Percentiles rank a stretch among this genome's conserved stretches.
phyloP scores from a whole-genome alignment of 2,888 invertebrate genomes.

The Vesta saturnalis region DNA sequence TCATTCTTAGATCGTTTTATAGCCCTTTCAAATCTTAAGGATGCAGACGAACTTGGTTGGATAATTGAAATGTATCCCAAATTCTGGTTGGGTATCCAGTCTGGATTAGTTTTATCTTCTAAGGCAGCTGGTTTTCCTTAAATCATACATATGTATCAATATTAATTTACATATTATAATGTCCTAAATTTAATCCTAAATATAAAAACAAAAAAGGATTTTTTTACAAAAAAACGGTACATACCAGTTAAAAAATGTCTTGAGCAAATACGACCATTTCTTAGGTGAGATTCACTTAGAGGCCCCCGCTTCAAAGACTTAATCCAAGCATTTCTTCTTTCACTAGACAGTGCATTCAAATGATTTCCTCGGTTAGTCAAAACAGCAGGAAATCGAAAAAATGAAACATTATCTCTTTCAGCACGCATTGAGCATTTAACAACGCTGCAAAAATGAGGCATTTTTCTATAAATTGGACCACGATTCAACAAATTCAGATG shows the following conservation, averaged over 20 bases:
- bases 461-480: too few relatives aligned
- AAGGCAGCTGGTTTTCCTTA: too few relatives aligned
- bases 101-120: too few relatives aligned
- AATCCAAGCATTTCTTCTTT: neutral
- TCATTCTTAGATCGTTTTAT: neutral
- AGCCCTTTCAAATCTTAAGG: neutral
- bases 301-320: neutral
- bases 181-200: neutral
- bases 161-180: neutral
- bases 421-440: neutral
- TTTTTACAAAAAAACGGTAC: neutral
- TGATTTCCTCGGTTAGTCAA: neutral
- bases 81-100: neutral
- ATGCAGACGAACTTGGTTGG: neutral
- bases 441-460: neutral
- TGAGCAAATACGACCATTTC: neutral
- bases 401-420: neutral
- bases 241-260: neutral
- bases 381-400: slow-evolving; percentile 3
- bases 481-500: too few relatives aligned
- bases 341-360: neutral
- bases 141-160: too few relatives aligned
- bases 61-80: neutral
- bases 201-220: neutral
- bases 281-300: too few relatives aligned